Evolutionary conservation across 2,888 invertebrate species (phyloP).

Genomic region (Yponomeuta plumbellus): DNA sequence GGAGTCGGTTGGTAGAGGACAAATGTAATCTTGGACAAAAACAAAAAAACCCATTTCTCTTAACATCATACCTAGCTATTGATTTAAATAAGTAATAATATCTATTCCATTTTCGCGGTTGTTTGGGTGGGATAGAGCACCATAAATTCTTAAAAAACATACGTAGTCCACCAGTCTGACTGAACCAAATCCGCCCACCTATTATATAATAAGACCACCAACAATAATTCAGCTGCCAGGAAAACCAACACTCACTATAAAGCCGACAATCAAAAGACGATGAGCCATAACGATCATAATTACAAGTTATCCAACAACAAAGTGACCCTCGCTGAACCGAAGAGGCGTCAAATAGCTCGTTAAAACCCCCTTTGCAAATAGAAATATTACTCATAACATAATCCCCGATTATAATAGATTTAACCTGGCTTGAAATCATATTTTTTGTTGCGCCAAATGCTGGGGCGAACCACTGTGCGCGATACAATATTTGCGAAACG

Average conservation of each 20-base stretch:
- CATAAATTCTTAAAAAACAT: too few species aligned
- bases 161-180: too few species aligned
- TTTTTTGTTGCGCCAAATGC: conserved; percentile 59
- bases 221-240: conserved; percentile 42
- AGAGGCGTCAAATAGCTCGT: conserved; percentile 70
- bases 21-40: too few species aligned
- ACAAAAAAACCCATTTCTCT: too few species aligned
- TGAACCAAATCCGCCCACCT: background rate
- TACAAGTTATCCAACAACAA: conserved; percentile 45
- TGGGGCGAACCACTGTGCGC: conserved; percentile 55
- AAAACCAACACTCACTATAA: conserved; percentile 55
- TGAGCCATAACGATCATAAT: conserved; percentile 34
- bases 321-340: conserved; percentile 42
- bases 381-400: conserved; percentile 73
- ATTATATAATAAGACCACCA: background rate
- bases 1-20: too few species aligned
- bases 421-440: conserved; percentile 75
- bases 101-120: too few species aligned
- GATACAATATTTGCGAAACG: background rate
- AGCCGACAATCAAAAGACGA: conserved; percentile 33
- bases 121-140: too few species aligned
- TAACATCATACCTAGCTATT: too few species aligned
- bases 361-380: conserved; percentile 66
- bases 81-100: too few species aligned
- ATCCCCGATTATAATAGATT: conserved; percentile 72